Evolutionary conservation across 2,888 invertebrate species (phyloP).

Genomic region (Cabera pusaria): DNA sequence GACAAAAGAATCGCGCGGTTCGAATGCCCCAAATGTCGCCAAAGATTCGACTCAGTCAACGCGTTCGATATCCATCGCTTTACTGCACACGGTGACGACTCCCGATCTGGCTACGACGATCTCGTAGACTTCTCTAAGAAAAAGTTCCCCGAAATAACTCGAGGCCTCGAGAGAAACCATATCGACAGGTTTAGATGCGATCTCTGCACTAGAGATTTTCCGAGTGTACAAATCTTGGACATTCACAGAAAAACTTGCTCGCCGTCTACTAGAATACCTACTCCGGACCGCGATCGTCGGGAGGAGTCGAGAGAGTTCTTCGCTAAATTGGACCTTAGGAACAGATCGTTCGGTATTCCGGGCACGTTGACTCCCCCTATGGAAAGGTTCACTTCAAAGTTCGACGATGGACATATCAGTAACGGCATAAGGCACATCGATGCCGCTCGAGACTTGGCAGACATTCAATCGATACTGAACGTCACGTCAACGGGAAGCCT

Average conservation of each 20-base stretch:
- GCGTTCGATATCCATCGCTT: conserved; percentile 88
- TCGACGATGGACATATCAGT: conserved; percentile 62
- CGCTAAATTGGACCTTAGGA: conserved; percentile 90
- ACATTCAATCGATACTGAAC: conserved; percentile 92
- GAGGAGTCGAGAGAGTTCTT: conserved; percentile 94
- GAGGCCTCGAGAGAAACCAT: conserved; percentile 84
- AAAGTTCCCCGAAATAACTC: conserved; percentile 91
- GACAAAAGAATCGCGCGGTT: conserved; percentile 72
- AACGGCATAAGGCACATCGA: conserved; percentile 78
- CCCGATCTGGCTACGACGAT: conserved; percentile 87
- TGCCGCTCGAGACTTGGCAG: conserved; percentile 90
- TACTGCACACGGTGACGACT: conserved; percentile 83
- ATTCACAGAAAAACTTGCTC: conserved; percentile 84
- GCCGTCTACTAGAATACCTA: conserved; percentile 60
- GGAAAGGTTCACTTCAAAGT: conserved; percentile 69
- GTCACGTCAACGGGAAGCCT: conserved; percentile 88
- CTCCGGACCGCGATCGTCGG: conserved; percentile 85
- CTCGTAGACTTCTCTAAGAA: conserved; percentile 91
- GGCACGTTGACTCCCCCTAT: conserved; percentile 71
- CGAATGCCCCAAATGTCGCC: conserved; percentile 89
- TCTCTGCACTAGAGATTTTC: conserved; percentile 88
- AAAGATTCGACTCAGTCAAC: conserved; percentile 88
- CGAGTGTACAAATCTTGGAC: conserved; percentile 86
- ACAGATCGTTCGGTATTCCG: conserved; percentile 84
- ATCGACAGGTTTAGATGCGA: conserved; percentile 86